A percentile compares a stretch with the other conserved stretches of the same genome.
These are phyloP conservation scores for Engraulis encrasicolus DNA, from an alignment of 2,113 vertebrate genomes.

Conservation along the genomic window DNA sequence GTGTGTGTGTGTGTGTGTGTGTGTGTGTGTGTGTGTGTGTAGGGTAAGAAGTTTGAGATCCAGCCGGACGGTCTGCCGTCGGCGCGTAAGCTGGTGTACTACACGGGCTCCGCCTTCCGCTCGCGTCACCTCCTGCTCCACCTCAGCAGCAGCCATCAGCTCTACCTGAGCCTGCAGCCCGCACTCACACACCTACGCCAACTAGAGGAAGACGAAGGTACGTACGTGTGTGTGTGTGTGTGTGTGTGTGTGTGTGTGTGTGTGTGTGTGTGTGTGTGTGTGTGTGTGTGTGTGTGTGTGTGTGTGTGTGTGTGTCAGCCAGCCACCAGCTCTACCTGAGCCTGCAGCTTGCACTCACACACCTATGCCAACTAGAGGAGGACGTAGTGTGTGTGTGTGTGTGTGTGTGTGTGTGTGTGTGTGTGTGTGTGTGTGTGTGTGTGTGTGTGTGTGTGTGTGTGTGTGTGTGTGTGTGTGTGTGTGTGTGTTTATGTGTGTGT, in stretches of 20 bases:
- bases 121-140: constrained; percentile 85
- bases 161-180: constrained; percentile 84
- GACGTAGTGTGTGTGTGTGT: constrained; percentile 74
- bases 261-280: neutral
- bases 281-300: neutral
- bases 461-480: neutral
- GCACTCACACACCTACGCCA: constrained; percentile 78
- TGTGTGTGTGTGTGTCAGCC: constrained; percentile 63
- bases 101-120: constrained; percentile 84
- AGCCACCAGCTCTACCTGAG: constrained; percentile 85
- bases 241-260: neutral
- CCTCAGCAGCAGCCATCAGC: constrained; percentile 84
- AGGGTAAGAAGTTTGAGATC: constrained; percentile 92
- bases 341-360: constrained; percentile 80
- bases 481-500: too few relatives aligned
- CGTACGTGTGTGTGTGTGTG: constrained; percentile 17
- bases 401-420: neutral
- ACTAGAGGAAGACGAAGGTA: constrained; percentile 86
- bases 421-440: neutral
- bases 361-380: constrained; percentile 83
- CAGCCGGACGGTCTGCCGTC: constrained; percentile 87
- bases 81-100: constrained; percentile 86
- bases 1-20: too few relatives aligned
- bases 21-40: constrained; percentile 34
- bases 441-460: neutral